phyloP scores from a whole-genome alignment of 2,888 invertebrate genomes.

The Drosophila kambysellisi region DNA sequence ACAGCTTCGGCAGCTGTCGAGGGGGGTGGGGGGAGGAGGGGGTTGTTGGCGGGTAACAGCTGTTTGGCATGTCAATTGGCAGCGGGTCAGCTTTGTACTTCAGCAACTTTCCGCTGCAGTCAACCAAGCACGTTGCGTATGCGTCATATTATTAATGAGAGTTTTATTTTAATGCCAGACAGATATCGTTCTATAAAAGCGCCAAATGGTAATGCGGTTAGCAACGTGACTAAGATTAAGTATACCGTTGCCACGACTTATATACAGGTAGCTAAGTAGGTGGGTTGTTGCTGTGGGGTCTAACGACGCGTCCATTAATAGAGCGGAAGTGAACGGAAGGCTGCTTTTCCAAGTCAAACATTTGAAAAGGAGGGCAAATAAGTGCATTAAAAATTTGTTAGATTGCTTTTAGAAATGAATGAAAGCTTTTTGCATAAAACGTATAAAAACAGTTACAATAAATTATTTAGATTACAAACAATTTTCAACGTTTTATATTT shows the following conservation, averaged over 20 bases:
- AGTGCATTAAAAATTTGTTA: background rate
- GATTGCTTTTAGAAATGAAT: background rate
- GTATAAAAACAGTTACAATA: background rate
- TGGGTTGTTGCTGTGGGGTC: background rate
- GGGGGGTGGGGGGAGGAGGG: background rate
- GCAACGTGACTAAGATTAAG: conserved; percentile 51
- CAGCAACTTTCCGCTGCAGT: conserved; percentile 13
- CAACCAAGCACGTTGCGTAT: conserved; percentile 41
- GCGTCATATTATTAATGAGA: conserved; percentile 58
- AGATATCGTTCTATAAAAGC: conserved; percentile 14
- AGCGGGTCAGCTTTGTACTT: conserved; percentile 23
- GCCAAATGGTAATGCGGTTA: conserved; percentile 36
- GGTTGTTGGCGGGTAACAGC: conserved; percentile 5
- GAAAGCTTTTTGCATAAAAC: background rate
- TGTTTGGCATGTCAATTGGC: conserved; percentile 43
- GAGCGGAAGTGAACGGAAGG: background rate
- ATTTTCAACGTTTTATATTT: background rate
- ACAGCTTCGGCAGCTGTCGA: conserved; percentile 35
- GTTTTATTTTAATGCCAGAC: conserved; percentile 44
- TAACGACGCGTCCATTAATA: conserved; percentile 2
- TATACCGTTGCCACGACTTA: conserved; percentile 10
- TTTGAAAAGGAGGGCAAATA: background rate
- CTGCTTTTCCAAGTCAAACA: background rate
- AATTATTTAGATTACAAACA: background rate
- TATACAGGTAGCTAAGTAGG: background rate